Conservation (phyloP, 2,888 invertebrate species). For the Oxystoma pomonae region DNA sequence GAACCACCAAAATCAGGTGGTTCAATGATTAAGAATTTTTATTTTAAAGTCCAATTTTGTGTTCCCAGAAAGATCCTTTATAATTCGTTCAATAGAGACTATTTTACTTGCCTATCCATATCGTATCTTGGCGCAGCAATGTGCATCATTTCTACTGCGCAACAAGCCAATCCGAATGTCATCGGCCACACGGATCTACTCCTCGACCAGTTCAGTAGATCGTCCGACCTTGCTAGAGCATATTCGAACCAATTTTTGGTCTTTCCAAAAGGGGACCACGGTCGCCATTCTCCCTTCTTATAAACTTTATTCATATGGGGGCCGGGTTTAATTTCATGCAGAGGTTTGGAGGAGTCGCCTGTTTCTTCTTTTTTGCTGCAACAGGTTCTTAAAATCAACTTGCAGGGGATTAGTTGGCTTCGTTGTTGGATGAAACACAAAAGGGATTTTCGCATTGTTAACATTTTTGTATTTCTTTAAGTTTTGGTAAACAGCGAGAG, state of each 20-base stretch:
- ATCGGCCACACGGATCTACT: conserved; percentile 64
- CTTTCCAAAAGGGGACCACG: conserved; percentile 60
- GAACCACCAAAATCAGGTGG: too few relatives aligned
- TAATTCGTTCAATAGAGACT: too few relatives aligned
- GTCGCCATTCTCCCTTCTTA: conserved; percentile 37
- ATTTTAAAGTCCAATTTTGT: too few relatives aligned
- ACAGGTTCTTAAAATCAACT: too few relatives aligned
- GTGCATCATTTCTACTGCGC: conserved; percentile 68
- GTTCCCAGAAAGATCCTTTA: too few relatives aligned
- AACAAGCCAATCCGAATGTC: conserved; percentile 66
- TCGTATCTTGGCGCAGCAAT: conserved; percentile 66
- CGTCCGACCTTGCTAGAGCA: conserved; percentile 51
- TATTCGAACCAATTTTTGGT: conserved; percentile 15
- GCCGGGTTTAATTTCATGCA: conserved; percentile 13
- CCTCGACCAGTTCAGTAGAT: conserved; percentile 61
- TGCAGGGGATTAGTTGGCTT: too few relatives aligned
- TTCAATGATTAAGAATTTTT: too few relatives aligned
- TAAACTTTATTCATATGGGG: conserved; percentile 23
- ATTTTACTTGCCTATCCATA: conserved; percentile 55
- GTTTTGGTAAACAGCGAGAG: too few relatives aligned
- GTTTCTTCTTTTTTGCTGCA: too few relatives aligned
- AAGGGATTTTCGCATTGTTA: too few relatives aligned
- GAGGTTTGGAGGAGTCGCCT: not conserved
- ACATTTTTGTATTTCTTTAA: too few relatives aligned
- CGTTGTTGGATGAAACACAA: too few relatives aligned